Percentiles rank a stretch among this genome's conserved stretches.
Evolutionary conservation across 2,797 vertebrate genomes (phyloP).

Genomic region (Denticeps clupeoides): DNA sequence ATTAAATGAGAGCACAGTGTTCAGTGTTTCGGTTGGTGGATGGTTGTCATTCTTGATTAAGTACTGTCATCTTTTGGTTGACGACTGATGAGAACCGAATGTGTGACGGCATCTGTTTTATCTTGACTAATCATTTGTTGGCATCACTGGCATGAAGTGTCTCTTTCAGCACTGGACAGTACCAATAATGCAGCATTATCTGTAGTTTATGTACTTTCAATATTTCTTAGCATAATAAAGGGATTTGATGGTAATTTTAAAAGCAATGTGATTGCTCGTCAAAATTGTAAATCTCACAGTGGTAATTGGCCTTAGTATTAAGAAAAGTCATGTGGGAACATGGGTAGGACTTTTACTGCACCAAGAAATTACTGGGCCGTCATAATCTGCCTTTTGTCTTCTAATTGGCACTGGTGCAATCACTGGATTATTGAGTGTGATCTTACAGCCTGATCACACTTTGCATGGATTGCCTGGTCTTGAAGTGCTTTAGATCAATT

Average conservation of each 20-base stretch:
- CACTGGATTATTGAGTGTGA: conserved; percentile 54
- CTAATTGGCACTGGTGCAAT: conserved; percentile 31
- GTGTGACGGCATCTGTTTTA: too few relatives aligned
- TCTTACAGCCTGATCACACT: conserved; percentile 47
- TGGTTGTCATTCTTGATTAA: too few relatives aligned
- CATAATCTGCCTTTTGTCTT: conserved; percentile 55
- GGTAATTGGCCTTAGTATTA: conserved; percentile 46
- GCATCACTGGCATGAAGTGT: too few relatives aligned
- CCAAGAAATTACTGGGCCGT: conserved; percentile 53
- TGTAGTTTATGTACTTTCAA: too few relatives aligned
- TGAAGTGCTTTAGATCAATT: conserved; percentile 17
- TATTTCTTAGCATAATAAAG: too few relatives aligned
- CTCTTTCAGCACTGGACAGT: conserved; percentile 20
- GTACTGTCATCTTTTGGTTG: too few relatives aligned
- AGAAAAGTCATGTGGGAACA: conserved; percentile 37
- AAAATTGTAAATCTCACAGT: conserved; percentile 45
- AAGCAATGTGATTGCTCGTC: conserved; percentile 52
- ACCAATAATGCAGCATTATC: too few relatives aligned
- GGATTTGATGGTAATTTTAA: too few relatives aligned
- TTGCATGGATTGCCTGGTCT: conserved; percentile 46
- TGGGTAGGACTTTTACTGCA: conserved; percentile 47
- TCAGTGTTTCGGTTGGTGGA: too few relatives aligned
- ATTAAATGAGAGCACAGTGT: too few relatives aligned
- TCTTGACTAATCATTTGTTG: too few relatives aligned
- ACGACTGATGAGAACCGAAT: too few relatives aligned